Percentiles rank a stretch among this genome's conserved stretches.
Evolutionary conservation across 2,113 vertebrate species (phyloP).

Genomic region (Picathartes gymnocephalus): DNA sequence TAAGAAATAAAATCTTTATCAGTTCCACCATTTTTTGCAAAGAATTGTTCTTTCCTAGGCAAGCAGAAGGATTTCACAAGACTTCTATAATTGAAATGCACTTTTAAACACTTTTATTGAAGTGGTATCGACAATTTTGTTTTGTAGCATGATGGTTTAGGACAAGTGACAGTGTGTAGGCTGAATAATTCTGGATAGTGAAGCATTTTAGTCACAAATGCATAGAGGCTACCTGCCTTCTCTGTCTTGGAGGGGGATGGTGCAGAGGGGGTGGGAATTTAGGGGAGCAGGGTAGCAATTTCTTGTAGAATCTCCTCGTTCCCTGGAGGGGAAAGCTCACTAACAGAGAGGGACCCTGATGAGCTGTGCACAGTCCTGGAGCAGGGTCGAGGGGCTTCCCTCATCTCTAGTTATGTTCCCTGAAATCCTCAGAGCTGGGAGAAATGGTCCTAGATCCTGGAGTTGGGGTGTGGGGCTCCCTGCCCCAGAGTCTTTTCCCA

Average conservation of each 20-base stretch:
- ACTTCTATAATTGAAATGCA: background rate
- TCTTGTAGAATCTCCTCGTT: rapidly evolving
- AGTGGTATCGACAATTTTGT: background rate
- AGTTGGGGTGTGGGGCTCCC: background rate
- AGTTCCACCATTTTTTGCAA: background rate
- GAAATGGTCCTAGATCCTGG: background rate
- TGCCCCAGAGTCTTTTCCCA: background rate
- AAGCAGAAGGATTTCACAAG: background rate
- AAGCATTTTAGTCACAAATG: background rate
- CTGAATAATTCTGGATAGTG: background rate
- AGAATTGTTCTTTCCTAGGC: background rate
- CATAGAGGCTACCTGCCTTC: background rate
- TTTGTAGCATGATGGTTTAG: background rate
- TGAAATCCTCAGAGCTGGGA: background rate
- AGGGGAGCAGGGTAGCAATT: background rate
- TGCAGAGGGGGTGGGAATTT: background rate
- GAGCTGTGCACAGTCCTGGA: background rate
- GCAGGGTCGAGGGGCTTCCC: background rate
- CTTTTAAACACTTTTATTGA: background rate
- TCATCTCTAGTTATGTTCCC: background rate
- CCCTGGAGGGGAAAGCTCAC: background rate
- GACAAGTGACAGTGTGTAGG: background rate
- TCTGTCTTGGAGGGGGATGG: background rate
- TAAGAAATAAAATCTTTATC: background rate
- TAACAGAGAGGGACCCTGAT: background rate